Evolutionary conservation across 2,797 vertebrate species (phyloP), one percentile per base, ranked within the genome.

Genomic region (Molossus molossus): DNA sequence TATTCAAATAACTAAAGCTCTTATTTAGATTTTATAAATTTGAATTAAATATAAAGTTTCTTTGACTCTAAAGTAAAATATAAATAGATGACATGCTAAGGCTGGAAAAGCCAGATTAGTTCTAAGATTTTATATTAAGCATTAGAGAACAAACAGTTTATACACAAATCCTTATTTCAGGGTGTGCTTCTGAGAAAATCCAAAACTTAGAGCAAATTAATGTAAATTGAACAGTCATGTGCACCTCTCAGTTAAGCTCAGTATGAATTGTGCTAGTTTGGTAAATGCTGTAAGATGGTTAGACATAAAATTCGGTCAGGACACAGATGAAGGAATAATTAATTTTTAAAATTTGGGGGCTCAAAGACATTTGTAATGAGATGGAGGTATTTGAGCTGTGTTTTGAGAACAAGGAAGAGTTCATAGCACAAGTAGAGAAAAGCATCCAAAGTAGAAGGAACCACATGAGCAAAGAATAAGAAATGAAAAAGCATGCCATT

Each of bases 151-250:
- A 37, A 94, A 67, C 12, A 72, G 27, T 94, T 72, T 94, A 37
- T 20, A 48, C 27, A 83, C 40, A 93, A 89, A 93, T 84, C 17
- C 65, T 93, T 69, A 8, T 69, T 20, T 92, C n/a, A 70, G 21
- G 5, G 15, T 93, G 8, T 90, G 37, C 8, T 76, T 84, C 25
- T 27, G 27, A 29, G 23, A 17, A 87, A 92, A 55, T 85, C 27
- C 45, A 94, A 83, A 83, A 94, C 17, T 77, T 85, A 92, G 50
- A 94, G 40, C 57, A 70, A 96, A 81, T 73, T 77, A 94, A 82
- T 89, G 18, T 60, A 86, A 83, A 73, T 77, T 40, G 23, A 90
- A 73, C 10, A 86, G 18, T 87, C 21, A n/a, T 18, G 70, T 72
- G 48, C 85, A 45, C 29, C 20, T 48, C 72, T 91, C n/a, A 91